Evolutionary conservation across 1,140 invertebrate species (phyloP).

Genomic region (Leptonema lineaticorne): DNA sequence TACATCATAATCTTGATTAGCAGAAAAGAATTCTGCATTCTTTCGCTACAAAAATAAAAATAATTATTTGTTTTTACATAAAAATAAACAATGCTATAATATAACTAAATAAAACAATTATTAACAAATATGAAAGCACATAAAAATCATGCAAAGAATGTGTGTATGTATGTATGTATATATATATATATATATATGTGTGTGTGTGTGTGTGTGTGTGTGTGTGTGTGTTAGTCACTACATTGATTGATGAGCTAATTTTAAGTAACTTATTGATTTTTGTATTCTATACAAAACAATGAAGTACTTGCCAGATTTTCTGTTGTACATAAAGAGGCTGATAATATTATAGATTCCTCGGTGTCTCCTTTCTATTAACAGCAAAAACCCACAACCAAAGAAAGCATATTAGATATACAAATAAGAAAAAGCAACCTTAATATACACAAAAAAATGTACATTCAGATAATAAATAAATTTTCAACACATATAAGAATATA

Average conservation of each 20-base stretch:
- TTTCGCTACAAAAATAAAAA: slow-evolving; percentile 23
- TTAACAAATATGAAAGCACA: no score
- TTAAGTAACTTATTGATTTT: no score
- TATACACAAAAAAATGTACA: slow-evolving; percentile 1
- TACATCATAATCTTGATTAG: slow-evolving; percentile 17
- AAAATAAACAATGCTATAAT: no score
- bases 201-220: no score
- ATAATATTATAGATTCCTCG: slow-evolving; percentile 28
- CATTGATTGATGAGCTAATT: no score
- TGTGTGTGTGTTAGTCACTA: no score
- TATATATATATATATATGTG: no score
- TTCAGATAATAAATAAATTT: neutral
- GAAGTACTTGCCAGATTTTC: slow-evolving; percentile 4
- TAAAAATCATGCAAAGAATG: neutral
- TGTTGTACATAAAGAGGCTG: slow-evolving; percentile 17
- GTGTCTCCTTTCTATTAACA: slow-evolving; percentile 35
- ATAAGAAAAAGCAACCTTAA: slow-evolving; percentile 29
- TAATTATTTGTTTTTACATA: slow-evolving; percentile 1
- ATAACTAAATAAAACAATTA: no score
- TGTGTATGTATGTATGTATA: no score
- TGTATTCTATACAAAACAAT: neutral
- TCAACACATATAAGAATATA: neutral
- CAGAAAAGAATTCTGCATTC: neutral
- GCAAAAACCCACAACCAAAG: slow-evolving; percentile 40
- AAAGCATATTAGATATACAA: slow-evolving; percentile 35